Evolutionary conservation across 2,797 vertebrate genomes (phyloP).

Genomic region (Hylomyscus alleni): DNA sequence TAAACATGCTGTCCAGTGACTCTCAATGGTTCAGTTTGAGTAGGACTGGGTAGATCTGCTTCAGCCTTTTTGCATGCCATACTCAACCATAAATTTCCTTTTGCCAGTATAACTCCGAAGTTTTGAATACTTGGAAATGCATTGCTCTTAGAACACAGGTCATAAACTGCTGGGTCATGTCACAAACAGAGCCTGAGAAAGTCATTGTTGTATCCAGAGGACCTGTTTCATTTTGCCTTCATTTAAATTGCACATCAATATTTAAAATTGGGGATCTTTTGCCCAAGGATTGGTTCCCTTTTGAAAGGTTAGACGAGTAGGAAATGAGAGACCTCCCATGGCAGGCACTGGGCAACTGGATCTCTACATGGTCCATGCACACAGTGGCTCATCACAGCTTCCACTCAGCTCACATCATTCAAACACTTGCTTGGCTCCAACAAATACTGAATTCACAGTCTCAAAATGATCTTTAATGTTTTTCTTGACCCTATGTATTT

Average conservation of each 20-base stretch:
- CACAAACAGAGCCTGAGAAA: background rate
- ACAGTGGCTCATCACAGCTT: background rate
- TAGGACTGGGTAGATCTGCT: background rate
- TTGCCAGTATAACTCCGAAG: background rate
- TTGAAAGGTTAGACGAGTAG: background rate
- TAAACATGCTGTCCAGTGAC: background rate
- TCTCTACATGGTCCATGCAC: background rate
- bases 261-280: constrained; percentile 13
- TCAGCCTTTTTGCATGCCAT: background rate
- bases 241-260: constrained; percentile 50
- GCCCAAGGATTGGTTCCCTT: background rate
- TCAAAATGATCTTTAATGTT: background rate
- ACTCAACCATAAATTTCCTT: constrained; percentile 7
- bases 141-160: background rate
- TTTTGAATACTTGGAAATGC: constrained; percentile 48
- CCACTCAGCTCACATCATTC: background rate
- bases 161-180: background rate
- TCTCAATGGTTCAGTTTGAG: background rate
- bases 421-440: background rate
- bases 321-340: background rate
- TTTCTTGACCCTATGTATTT: background rate
- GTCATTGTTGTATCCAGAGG: background rate
- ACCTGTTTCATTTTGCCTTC: constrained; percentile 49
- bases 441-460: background rate
- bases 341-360: background rate